Evolutionary conservation across 1,140 invertebrate species (phyloP).

Genomic region (Himalopsyche phryganea): DNA sequence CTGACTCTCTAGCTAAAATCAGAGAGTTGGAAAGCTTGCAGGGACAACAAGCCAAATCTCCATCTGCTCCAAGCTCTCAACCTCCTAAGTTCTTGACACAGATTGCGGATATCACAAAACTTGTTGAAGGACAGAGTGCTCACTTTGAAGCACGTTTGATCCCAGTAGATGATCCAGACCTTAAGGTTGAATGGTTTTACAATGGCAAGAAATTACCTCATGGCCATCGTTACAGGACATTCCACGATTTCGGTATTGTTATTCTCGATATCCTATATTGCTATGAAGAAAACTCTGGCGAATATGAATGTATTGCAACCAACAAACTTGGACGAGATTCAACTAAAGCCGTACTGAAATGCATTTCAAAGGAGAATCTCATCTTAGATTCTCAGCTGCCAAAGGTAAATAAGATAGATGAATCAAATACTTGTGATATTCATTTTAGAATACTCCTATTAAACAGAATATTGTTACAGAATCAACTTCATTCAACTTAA

Average conservation of each 20-base stretch:
- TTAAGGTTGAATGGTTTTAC: slow-evolving; percentile 93
- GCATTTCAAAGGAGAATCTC: slow-evolving; percentile 84
- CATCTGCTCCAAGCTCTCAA: slow-evolving; percentile 66
- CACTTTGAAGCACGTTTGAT: slow-evolving; percentile 90
- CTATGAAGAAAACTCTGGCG: slow-evolving; percentile 94
- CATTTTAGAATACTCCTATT: not conserved
- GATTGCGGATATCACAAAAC: slow-evolving; percentile 72
- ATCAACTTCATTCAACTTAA: too few relatives aligned
- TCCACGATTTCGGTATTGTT: slow-evolving; percentile 96
- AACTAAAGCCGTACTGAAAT: slow-evolving; percentile 82
- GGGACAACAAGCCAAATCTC: slow-evolving; percentile 57
- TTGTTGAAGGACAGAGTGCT: slow-evolving; percentile 90
- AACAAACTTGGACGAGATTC: slow-evolving; percentile 89
- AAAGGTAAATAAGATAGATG: slow-evolving; percentile 54
- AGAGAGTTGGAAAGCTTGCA: slow-evolving; percentile 79
- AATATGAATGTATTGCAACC: slow-evolving; percentile 86
- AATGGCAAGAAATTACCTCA: slow-evolving; percentile 89
- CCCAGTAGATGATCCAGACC: slow-evolving; percentile 87
- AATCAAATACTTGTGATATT: not conserved
- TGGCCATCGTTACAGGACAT: slow-evolving; percentile 91
- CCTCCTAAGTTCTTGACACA: slow-evolving; percentile 90
- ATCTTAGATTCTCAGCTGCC: slow-evolving; percentile 94
- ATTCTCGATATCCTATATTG: slow-evolving; percentile 95
- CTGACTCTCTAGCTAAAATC: slow-evolving; percentile 87
- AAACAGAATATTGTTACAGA: not conserved